Evolutionary conservation across 2,797 vertebrate genomes (phyloP).

Genomic region (Mareca penelope): DNA sequence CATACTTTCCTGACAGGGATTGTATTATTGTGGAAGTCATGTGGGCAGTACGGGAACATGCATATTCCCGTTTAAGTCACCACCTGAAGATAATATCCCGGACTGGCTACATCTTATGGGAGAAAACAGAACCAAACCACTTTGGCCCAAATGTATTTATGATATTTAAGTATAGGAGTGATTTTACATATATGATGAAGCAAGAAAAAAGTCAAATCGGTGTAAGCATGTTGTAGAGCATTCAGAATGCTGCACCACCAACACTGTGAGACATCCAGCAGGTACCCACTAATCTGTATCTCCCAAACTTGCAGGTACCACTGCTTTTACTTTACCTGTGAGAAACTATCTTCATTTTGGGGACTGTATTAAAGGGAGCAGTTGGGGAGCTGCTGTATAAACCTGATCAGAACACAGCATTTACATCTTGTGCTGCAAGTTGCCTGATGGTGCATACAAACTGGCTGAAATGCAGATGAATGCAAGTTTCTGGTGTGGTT

Average conservation of each 20-base stretch:
- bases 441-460: not conserved
- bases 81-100: slow-evolving; percentile 42
- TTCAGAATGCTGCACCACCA: not conserved
- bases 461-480: not conserved
- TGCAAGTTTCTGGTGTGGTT: not conserved
- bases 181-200: not conserved
- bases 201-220: not conserved
- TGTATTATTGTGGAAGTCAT: not conserved
- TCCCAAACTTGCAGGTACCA: not conserved
- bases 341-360: not conserved
- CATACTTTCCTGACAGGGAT: slow-evolving; percentile 19
- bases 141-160: not conserved
- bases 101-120: not conserved
- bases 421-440: not conserved
- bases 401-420: rapidly evolving
- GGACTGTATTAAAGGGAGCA: not conserved
- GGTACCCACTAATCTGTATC: not conserved
- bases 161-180: not conserved
- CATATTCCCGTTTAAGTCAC: not conserved
- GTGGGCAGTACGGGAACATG: not conserved
- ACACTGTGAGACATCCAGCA: rapidly evolving
- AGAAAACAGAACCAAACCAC: slow-evolving; percentile 20
- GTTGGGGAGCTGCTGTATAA: not conserved
- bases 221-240: not conserved
- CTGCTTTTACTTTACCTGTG: not conserved